Percentiles rank a stretch among this genome's conserved stretches.
Conservation (phyloP, 1,140 invertebrate species). For the Phortica variegata region DNA sequence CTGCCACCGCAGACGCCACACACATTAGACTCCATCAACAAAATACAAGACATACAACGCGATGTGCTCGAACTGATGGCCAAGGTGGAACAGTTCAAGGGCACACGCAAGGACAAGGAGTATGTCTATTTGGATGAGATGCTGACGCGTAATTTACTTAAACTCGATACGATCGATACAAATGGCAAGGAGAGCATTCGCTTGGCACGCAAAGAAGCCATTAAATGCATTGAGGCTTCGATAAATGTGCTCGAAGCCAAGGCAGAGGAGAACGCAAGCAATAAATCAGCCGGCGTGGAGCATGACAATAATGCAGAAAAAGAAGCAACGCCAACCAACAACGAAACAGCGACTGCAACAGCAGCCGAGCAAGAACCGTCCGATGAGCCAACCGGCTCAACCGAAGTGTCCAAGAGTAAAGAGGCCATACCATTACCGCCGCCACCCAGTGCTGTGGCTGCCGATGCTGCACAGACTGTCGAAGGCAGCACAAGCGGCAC, state of each 20-base stretch:
- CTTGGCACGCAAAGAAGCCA: slow-evolving; percentile 80
- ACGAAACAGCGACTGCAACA: slow-evolving; percentile 3
- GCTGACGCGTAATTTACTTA: slow-evolving; percentile 87
- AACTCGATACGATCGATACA: slow-evolving; percentile 88
- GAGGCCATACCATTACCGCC: slow-evolving; percentile 48
- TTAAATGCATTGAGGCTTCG: slow-evolving; percentile 82
- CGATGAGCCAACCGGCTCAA: slow-evolving; percentile 29
- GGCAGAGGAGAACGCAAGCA: slow-evolving; percentile 60
- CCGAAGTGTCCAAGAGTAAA: slow-evolving; percentile 43
- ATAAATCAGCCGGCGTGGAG: slow-evolving; percentile 12
- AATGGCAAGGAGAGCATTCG: slow-evolving; percentile 87
- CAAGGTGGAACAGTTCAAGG: slow-evolving; percentile 76
- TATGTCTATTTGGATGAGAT: slow-evolving; percentile 92
- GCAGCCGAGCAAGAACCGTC: not conserved
- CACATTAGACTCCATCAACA: slow-evolving; percentile 71
- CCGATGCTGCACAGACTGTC: not conserved
- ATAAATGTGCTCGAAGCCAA: slow-evolving; percentile 80
- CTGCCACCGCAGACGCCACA: slow-evolving; percentile 56
- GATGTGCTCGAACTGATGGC: slow-evolving; percentile 77
- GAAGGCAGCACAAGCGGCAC: not conserved
- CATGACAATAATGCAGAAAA: not conserved
- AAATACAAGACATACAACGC: slow-evolving; percentile 76
- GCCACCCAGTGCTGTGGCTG: slow-evolving; percentile 26
- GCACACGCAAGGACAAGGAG: slow-evolving; percentile 76
- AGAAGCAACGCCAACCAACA: slow-evolving; percentile 7